Conservation (phyloP, 2,113 vertebrate species). For the Sus scrofa region T2T-Sscrofa CM000826.6:154555001-154555500, state of each 20-base stretch:
- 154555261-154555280: not conserved
- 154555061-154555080: no score
- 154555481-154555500: fast-evolving
- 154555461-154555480: fast-evolving
- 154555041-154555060: no score
- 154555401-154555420: fast-evolving
- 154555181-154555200: not conserved
- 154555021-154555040: not conserved
- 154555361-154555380: not conserved
- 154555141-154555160: not conserved
- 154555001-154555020: not conserved
- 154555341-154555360: not conserved
- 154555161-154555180: not conserved
- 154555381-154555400: not conserved
- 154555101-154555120: no score
- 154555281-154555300: not conserved
- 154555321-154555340: not conserved
- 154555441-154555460: fast-evolving
- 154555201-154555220: not conserved
- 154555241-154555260: not conserved
- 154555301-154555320: not conserved
- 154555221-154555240: not conserved
- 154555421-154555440: no score
- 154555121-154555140: no score
- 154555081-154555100: no score